Evolutionary conservation across 2,888 invertebrate species (phyloP).

Genomic region (Acrobeloides nanus): DNA sequence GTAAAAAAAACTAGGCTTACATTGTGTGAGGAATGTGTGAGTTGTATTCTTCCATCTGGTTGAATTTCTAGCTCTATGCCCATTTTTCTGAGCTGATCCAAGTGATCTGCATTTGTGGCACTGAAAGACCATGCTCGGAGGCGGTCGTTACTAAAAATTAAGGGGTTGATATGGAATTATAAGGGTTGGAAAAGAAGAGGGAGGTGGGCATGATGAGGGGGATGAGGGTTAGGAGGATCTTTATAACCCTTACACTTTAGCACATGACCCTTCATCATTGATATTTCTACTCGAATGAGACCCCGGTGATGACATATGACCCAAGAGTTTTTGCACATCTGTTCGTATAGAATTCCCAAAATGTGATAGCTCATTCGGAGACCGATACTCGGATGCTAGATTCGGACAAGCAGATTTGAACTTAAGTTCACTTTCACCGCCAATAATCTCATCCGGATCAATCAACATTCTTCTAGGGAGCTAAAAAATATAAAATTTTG

Average conservation of each 20-base stretch:
- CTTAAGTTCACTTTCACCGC: constrained; percentile 14
- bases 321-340: constrained; percentile 17
- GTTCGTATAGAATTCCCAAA: constrained; percentile 17
- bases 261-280: too few relatives aligned
- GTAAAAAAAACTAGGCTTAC: constrained; percentile 61
- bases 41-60: constrained; percentile 77
- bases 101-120: constrained; percentile 77
- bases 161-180: constrained; percentile 1
- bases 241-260: too few relatives aligned
- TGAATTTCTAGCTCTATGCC: constrained; percentile 83
- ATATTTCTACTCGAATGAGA: too few relatives aligned
- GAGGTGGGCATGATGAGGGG: too few relatives aligned
- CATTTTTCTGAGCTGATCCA: constrained; percentile 80
- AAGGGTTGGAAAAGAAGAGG: constrained; percentile 8
- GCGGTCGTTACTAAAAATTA: constrained; percentile 37
- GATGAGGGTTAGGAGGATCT: too few relatives aligned
- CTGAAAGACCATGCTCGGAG: constrained; percentile 59
- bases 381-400: constrained; percentile 15
- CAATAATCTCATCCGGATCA: constrained; percentile 35
- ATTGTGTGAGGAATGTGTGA: constrained; percentile 73
- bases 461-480: constrained; percentile 32
- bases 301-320: constrained; percentile 6
- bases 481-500: constrained; percentile 8
- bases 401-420: constrained; percentile 22
- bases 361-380: constrained; percentile 17